A percentile compares a stretch with the other conserved stretches of the same genome.
These are phyloP conservation scores for Linyphia triangularis DNA, from an alignment of 2,888 invertebrate species.

Conservation along the genomic window DNA sequence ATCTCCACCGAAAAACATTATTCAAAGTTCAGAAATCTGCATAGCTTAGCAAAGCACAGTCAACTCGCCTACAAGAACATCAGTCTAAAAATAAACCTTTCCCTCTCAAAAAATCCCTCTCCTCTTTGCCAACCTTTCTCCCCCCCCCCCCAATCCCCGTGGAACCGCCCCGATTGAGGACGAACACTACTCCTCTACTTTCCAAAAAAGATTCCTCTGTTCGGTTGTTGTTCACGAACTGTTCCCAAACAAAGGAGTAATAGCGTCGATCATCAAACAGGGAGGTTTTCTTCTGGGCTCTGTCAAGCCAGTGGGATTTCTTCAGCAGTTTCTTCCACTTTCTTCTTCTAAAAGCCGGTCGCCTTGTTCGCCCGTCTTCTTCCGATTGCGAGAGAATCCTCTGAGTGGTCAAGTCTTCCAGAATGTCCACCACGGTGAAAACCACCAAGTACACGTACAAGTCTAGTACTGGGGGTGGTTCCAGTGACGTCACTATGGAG, in stretches of 20 bases:
- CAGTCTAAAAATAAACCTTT: slow-evolving; percentile 40
- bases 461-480: slow-evolving; percentile 87
- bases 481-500: slow-evolving; percentile 92
- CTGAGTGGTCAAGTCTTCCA: not conserved
- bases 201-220: slow-evolving; percentile 17
- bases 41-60: not conserved
- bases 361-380: not conserved
- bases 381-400: not conserved
- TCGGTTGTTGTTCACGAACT: not conserved
- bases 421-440: slow-evolving; percentile 84
- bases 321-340: slow-evolving; percentile 40
- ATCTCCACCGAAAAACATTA: not conserved
- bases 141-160: slow-evolving; percentile 5
- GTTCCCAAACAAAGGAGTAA: slow-evolving; percentile 32
- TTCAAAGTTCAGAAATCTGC: slow-evolving; percentile 22
- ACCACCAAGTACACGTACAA: slow-evolving; percentile 88
- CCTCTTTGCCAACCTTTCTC: not conserved
- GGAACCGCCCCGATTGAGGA: slow-evolving; percentile 29
- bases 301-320: slow-evolving; percentile 12
- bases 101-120: not conserved
- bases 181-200: not conserved
- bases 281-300: not conserved
- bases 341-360: not conserved
- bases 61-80: slow-evolving; percentile 1
- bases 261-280: not conserved